phyloP scores from a whole-genome alignment of 2,113 vertebrate species.

The Nyctereutes procyonoides region DNA sequence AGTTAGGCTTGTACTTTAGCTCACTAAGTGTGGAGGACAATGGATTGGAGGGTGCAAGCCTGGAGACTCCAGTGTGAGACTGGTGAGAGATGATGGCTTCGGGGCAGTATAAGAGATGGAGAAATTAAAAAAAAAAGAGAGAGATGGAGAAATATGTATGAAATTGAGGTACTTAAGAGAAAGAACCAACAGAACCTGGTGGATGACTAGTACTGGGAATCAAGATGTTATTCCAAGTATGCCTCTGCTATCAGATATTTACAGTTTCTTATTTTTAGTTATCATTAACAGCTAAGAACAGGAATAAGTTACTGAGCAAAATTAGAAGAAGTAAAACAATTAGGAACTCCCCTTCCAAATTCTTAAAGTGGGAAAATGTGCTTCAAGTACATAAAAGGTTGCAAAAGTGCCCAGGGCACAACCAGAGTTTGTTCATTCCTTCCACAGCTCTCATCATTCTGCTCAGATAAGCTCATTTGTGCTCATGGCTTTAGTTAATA shows the following conservation, averaged over 20 bases:
- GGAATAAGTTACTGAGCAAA: background rate
- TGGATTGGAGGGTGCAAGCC: background rate
- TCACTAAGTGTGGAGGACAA: constrained; percentile 9
- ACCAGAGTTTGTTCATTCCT: background rate
- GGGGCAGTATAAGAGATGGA: background rate
- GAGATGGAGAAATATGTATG: background rate
- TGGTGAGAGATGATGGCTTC: background rate
- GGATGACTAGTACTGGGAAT: background rate
- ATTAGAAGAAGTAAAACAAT: constrained; percentile 21
- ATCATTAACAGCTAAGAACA: constrained; percentile 37
- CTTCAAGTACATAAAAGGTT: constrained; percentile 29
- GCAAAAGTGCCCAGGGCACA: constrained; percentile 12
- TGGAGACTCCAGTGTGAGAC: background rate
- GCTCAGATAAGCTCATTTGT: constrained; percentile 19
- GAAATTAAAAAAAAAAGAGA: background rate
- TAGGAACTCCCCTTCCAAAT: constrained; percentile 35
- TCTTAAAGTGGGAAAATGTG: background rate
- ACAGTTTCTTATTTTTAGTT: constrained; percentile 25
- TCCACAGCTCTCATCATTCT: background rate
- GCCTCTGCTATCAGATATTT: constrained; percentile 14
- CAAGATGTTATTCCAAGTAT: background rate
- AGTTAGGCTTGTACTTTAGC: background rate
- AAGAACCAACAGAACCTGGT: background rate
- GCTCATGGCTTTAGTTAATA: background rate
- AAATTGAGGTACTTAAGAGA: constrained; percentile 6